These are phyloP conservation scores for Bombus affinis DNA, from an alignment of 1,140 invertebrate genomes.

Conservation along the genomic window DNA sequence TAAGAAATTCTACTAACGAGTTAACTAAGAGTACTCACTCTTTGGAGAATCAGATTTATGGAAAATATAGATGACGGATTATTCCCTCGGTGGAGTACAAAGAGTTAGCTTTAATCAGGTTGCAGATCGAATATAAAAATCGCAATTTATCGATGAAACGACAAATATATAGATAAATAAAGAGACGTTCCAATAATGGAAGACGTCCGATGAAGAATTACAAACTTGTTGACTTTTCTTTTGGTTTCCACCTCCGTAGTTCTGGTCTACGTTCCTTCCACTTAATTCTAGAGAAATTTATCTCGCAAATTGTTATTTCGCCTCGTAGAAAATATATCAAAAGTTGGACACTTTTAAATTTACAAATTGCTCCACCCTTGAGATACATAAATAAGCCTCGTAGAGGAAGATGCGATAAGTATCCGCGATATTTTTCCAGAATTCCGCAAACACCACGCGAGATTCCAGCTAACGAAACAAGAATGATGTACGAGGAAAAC, in stretches of 20 bases:
- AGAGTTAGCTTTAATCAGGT: too few relatives aligned
- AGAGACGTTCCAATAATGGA: neutral
- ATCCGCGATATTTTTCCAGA: slow-evolving; percentile 18
- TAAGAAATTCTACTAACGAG: too few relatives aligned
- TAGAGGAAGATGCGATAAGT: slow-evolving; percentile 10
- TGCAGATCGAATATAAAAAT: too few relatives aligned
- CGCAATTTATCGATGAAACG: too few relatives aligned
- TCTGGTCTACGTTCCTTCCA: neutral
- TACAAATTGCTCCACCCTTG: slow-evolving; percentile 7
- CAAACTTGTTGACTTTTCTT: neutral
- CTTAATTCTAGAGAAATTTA: neutral
- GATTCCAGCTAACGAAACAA: slow-evolving; percentile 27
- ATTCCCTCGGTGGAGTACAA: too few relatives aligned
- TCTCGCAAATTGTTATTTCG: neutral
- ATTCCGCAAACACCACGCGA: slow-evolving; percentile 2
- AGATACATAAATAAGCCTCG: slow-evolving; percentile 22
- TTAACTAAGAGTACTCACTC: too few relatives aligned
- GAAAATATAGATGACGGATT: too few relatives aligned
- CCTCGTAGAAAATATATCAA: neutral
- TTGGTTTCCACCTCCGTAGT: neutral
- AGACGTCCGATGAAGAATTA: neutral
- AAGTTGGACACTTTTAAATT: slow-evolving; percentile 15
- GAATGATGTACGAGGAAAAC: slow-evolving; percentile 36
- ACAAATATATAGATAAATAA: neutral
- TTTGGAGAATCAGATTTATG: too few relatives aligned